A percentile compares a stretch with the other conserved stretches of the same genome.
Evolutionary conservation across 2,797 vertebrate genomes (phyloP).

Genomic region (Neosilurus mollespiculum): DNA sequence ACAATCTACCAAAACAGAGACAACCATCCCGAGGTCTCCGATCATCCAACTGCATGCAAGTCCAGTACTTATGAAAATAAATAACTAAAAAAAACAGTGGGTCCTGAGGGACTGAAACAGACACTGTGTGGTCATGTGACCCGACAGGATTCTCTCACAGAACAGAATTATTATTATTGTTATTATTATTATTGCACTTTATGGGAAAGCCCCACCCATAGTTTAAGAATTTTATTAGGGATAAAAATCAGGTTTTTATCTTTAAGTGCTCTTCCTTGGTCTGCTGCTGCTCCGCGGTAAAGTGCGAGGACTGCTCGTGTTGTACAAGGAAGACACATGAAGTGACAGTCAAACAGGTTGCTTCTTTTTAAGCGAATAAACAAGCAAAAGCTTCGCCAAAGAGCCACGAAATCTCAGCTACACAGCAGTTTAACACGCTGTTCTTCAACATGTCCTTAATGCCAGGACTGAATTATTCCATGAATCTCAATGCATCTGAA

Average conservation of each 20-base stretch:
- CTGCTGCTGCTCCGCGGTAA: not conserved
- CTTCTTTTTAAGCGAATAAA: constrained; percentile 14
- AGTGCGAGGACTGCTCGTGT: not conserved
- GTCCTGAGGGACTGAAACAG: constrained; percentile 9
- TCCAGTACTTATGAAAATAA: not conserved
- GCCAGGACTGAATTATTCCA: no score
- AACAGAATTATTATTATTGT: constrained; percentile 38
- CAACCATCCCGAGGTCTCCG: not conserved
- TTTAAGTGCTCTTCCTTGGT: not conserved
- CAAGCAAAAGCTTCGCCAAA: constrained; percentile 7
- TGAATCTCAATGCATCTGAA: not conserved
- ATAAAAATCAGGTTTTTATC: not conserved
- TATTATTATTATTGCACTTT: constrained; percentile 41
- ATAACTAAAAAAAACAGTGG: not conserved
- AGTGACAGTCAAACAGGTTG: not conserved
- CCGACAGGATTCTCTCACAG: constrained; percentile 29
- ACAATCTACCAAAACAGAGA: not conserved
- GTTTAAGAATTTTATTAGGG: not conserved
- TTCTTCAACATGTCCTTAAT: no score
- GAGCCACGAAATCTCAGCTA: not conserved
- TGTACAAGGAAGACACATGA: constrained; percentile 26
- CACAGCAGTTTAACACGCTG: no score
- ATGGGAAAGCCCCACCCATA: not conserved
- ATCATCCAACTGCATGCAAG: constrained; percentile 16
- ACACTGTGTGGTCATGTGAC: constrained; percentile 5